Evolutionary conservation across 2,797 vertebrate genomes (phyloP).

Genomic region (Dicrostonyx torquatus): DNA sequence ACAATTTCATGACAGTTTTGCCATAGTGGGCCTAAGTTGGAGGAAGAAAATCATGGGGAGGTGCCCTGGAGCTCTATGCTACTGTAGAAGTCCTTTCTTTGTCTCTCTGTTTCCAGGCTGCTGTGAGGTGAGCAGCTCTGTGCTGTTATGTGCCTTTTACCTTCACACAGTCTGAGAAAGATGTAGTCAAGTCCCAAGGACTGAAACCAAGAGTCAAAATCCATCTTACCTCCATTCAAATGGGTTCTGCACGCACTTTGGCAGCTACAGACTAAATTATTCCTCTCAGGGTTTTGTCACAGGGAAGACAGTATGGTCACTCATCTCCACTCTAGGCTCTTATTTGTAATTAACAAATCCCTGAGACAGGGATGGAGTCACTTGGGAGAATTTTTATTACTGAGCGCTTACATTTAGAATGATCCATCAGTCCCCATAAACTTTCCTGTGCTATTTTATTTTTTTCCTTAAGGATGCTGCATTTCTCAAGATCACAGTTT

Average conservation of each 20-base stretch:
- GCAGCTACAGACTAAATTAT: not conserved
- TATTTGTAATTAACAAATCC: not conserved
- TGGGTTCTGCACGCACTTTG: not conserved
- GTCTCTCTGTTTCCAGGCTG: not conserved
- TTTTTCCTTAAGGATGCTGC: slow-evolving; percentile 43
- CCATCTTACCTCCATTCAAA: not conserved
- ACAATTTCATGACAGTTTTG: not conserved
- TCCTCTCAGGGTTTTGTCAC: not conserved
- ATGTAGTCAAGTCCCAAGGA: not conserved
- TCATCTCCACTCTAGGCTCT: not conserved
- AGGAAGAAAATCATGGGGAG: not conserved
- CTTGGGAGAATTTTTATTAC: not conserved
- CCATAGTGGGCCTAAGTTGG: too few relatives aligned
- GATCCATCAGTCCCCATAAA: not conserved
- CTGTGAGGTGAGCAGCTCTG: not conserved
- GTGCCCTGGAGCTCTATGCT: not conserved
- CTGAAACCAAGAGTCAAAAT: not conserved
- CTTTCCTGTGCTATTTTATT: not conserved
- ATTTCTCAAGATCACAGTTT: slow-evolving; percentile 29
- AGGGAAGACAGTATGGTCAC: not conserved
- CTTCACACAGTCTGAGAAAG: not conserved
- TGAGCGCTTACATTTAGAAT: slow-evolving; percentile 34
- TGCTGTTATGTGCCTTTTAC: not conserved
- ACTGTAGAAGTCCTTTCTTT: too few relatives aligned
- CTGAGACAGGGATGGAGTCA: not conserved